Conservation (phyloP, 2,113 vertebrate genomes). For the Junco hyemalis region DNA sequence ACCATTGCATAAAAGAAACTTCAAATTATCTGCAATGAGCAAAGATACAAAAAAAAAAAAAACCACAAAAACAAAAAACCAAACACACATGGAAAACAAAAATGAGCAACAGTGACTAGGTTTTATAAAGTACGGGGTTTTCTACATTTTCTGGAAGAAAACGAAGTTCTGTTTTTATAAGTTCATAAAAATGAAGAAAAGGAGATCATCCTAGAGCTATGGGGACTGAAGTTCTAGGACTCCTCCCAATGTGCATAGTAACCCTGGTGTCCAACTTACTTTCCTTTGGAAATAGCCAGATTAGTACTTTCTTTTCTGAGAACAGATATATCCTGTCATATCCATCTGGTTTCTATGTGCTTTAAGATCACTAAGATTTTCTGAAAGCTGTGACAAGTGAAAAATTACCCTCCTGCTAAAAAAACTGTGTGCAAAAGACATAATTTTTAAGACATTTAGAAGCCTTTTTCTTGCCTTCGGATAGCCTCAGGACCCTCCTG, state of each 20-base stretch:
- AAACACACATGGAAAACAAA: not conserved
- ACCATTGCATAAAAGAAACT: not conserved
- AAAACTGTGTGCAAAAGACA: not conserved
- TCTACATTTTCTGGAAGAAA: not conserved
- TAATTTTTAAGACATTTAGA: not conserved
- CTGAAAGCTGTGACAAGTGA: not conserved
- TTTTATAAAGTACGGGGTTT: not conserved
- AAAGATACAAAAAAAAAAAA: not conserved
- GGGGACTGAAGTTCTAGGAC: not conserved
- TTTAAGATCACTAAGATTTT: not conserved
- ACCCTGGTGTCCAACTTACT: not conserved
- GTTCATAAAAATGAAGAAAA: not conserved
- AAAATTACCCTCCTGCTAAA: not conserved
- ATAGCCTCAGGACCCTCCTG: not conserved
- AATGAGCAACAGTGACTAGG: not conserved
- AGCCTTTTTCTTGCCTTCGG: not conserved
- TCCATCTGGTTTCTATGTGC: not conserved
- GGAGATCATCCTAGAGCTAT: not conserved
- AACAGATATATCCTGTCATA: not conserved
- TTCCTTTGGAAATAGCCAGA: not conserved
- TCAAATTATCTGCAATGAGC: not conserved
- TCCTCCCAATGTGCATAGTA: not conserved
- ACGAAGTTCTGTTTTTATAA: not conserved
- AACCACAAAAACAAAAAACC: rapidly evolving
- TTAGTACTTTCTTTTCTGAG: not conserved